Conservation (phyloP, 2,888 invertebrate genomes). For the Hipparchia sbordonii region DNA sequence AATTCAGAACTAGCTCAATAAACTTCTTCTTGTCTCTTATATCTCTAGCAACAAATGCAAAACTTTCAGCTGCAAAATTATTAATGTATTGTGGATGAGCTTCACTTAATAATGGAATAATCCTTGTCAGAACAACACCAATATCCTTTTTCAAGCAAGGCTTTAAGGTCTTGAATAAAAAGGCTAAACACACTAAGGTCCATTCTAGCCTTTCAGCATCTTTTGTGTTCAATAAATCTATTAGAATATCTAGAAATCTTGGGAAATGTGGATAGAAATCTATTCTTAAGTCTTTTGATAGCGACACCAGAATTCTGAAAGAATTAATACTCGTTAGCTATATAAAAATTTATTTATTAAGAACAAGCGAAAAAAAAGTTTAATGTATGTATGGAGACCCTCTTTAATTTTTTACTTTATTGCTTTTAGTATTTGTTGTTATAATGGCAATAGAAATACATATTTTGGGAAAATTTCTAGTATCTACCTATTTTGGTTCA, state of each 20-base stretch:
- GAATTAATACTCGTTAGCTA: neutral
- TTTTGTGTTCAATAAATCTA: constrained; percentile 87
- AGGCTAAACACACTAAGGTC: constrained; percentile 92
- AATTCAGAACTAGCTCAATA: constrained; percentile 86
- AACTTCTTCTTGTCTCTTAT: constrained; percentile 90
- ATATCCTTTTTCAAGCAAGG: constrained; percentile 91
- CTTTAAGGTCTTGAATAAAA: constrained; percentile 95
- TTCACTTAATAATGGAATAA: constrained; percentile 90
- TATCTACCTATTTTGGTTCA: no score
- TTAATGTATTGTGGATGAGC: constrained; percentile 92
- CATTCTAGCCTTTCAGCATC: constrained; percentile 94
- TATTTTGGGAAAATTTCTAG: no score
- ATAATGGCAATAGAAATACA: no score
- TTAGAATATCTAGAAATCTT: constrained; percentile 87
- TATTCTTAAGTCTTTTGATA: constrained; percentile 93
- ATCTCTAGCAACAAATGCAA: constrained; percentile 96
- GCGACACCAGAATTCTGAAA: constrained; percentile 89
- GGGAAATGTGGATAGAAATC: constrained; percentile 95
- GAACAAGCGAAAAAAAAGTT: no score
- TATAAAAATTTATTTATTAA: no score
- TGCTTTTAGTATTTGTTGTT: no score
- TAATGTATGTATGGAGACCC: no score
- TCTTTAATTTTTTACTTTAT: no score
- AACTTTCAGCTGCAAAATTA: constrained; percentile 97
- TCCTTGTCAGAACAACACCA: constrained; percentile 86